These are phyloP conservation scores for Diachasma alloeum DNA, from an alignment of 1,140 invertebrate genomes.

Conservation along the genomic window DNA sequence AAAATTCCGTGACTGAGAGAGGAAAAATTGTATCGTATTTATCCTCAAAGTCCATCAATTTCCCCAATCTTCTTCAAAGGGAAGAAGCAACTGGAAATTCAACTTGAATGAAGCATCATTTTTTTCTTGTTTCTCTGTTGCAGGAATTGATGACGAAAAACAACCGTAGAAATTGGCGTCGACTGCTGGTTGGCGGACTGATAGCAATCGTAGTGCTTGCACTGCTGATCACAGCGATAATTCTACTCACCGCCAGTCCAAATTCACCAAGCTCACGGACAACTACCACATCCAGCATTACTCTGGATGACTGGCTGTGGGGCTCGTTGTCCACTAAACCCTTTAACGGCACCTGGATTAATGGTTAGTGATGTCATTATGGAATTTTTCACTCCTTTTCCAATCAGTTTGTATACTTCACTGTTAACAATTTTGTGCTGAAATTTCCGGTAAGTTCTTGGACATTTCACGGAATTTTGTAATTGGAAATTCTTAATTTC, in stretches of 20 bases:
- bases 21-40: neutral
- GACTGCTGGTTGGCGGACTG: conserved; percentile 49
- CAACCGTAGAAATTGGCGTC: conserved; percentile 58
- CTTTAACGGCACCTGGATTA: conserved; percentile 64
- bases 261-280: conserved; percentile 39
- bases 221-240: conserved; percentile 52
- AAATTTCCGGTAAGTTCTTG: no score
- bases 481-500: no score
- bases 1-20: neutral
- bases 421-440: no score
- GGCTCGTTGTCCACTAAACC: conserved; percentile 59
- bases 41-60: neutral
- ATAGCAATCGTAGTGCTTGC: conserved; percentile 50
- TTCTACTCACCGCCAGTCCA: conserved; percentile 52
- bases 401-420: neutral
- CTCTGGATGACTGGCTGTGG: conserved; percentile 58
- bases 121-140: conserved; percentile 34
- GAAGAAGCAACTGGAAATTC: neutral
- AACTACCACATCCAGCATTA: conserved; percentile 45
- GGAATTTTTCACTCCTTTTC: neutral
- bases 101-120: neutral
- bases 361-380: conserved; percentile 48
- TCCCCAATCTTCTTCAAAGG: neutral
- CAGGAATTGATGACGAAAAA: conserved; percentile 63
- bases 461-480: no score